A percentile compares a stretch with the other conserved stretches of the same genome.
Conservation (phyloP, 2,797 vertebrate genomes). For the Megaceryle alcyon region DNA sequence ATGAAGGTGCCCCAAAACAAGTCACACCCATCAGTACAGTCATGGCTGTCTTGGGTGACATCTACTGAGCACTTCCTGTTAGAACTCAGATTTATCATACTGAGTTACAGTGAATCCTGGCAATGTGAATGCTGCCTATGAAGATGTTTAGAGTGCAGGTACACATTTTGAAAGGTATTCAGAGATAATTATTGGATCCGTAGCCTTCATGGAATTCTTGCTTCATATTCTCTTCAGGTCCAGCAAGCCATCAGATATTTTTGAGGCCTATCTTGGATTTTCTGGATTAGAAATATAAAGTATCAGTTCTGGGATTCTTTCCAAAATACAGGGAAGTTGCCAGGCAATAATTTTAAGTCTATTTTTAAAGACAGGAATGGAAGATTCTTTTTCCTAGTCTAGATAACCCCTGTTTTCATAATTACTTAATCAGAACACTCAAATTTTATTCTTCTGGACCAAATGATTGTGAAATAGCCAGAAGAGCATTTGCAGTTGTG, state of each 20-base stretch:
- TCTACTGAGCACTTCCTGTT: not conserved
- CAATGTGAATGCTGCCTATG: not conserved
- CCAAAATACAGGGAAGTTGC: not conserved
- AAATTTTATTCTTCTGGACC: constrained; percentile 23
- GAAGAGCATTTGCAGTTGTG: constrained; percentile 1
- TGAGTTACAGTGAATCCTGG: not conserved
- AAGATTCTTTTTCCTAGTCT: not conserved
- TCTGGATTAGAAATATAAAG: not conserved
- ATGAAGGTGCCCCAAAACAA: not conserved
- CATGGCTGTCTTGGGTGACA: not conserved
- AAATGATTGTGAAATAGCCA: constrained; percentile 28
- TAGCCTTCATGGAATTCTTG: not conserved
- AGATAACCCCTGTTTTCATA: constrained; percentile 33
- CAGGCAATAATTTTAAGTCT: constrained; percentile 2
- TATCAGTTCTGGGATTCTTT: not conserved
- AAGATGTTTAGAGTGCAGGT: not conserved
- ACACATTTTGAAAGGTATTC: not conserved
- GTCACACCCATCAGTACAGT: not conserved
- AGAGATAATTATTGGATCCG: not conserved
- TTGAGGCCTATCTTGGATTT: not conserved
- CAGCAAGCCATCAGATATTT: not conserved
- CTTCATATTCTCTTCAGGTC: not conserved
- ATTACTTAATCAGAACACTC: constrained; percentile 16
- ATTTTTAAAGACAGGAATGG: not conserved
- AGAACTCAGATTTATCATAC: not conserved